phyloP scores from a whole-genome alignment of 2,797 vertebrate species.

The Petrocephalus sullivani region DNA sequence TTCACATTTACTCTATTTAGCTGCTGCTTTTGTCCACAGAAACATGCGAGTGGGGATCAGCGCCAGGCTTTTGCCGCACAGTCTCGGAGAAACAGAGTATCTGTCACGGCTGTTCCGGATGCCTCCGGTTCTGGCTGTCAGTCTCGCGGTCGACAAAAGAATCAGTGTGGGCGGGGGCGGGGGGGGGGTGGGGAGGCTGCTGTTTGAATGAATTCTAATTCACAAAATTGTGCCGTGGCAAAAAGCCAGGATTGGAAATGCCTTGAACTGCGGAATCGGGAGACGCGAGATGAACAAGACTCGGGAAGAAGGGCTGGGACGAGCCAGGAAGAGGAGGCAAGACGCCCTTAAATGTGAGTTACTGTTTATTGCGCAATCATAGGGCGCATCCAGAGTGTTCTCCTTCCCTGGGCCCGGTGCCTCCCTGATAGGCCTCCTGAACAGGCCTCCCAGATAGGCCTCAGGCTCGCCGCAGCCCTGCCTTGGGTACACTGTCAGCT shows the following conservation, averaged over 20 bases:
- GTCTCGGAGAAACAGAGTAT: neutral
- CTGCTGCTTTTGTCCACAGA: neutral
- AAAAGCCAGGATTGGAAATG: neutral
- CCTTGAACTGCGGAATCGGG: neutral
- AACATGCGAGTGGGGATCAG: neutral
- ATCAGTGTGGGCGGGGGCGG: neutral
- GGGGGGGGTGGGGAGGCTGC: neutral
- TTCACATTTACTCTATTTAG: neutral
- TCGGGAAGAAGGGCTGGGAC: neutral
- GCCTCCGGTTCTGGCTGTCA: conserved; percentile 20
- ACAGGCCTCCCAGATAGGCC: neutral
- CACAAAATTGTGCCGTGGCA: conserved; percentile 2
- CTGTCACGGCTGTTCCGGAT: neutral
- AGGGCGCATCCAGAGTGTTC: neutral
- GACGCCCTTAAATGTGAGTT: neutral
- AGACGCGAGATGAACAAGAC: neutral
- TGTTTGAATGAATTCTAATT: conserved; percentile 23
- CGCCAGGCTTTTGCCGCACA: neutral
- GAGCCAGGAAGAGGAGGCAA: neutral
- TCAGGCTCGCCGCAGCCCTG: neutral
- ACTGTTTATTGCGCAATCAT: neutral
- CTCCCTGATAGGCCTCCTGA: neutral
- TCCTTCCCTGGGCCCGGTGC: neutral
- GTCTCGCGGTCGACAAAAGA: conserved; percentile 5
- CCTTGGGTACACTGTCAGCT: neutral